Evolutionary conservation across 2,888 invertebrate species (phyloP).

Genomic region (Volucella inanis): DNA sequence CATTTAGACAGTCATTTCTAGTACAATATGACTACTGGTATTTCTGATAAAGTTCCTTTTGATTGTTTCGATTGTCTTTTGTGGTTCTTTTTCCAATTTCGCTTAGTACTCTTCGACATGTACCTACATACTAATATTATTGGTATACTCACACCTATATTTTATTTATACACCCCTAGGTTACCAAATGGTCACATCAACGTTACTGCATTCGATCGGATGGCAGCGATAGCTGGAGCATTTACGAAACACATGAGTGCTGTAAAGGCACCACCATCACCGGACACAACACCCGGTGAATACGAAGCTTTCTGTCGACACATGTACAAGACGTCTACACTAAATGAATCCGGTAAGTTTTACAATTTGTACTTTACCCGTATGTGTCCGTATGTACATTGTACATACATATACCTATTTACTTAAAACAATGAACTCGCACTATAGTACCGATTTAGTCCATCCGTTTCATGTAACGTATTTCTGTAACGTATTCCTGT

Average conservation of each 20-base stretch:
- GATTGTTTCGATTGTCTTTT: conserved; percentile 20
- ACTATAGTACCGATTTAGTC: neutral
- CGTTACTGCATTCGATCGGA: conserved; percentile 85
- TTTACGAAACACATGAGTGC: conserved; percentile 83
- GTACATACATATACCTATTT: neutral
- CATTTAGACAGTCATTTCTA: neutral
- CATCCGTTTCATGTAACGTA: conserved; percentile 34
- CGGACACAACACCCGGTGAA: conserved; percentile 79
- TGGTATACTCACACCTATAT: conserved; percentile 32
- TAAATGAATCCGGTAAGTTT: conserved; percentile 82
- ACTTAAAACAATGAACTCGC: conserved; percentile 48
- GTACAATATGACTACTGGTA: neutral
- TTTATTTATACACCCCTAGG: conserved; percentile 83
- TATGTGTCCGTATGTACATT: conserved; percentile 22
- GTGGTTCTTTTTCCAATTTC: conserved; percentile 54
- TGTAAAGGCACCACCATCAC: conserved; percentile 78
- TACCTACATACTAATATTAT: neutral
- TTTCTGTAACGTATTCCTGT: conserved; percentile 30
- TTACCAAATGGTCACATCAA: conserved; percentile 93
- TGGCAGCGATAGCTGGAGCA: conserved; percentile 83
- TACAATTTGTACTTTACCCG: conserved; percentile 2
- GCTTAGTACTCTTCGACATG: conserved; percentile 7
- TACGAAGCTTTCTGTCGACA: conserved; percentile 82
- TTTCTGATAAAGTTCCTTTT: conserved; percentile 40
- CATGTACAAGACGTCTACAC: conserved; percentile 82